Evolutionary conservation across 2,113 vertebrate genomes (phyloP).

Genomic region (Trogon surrucura): DNA sequence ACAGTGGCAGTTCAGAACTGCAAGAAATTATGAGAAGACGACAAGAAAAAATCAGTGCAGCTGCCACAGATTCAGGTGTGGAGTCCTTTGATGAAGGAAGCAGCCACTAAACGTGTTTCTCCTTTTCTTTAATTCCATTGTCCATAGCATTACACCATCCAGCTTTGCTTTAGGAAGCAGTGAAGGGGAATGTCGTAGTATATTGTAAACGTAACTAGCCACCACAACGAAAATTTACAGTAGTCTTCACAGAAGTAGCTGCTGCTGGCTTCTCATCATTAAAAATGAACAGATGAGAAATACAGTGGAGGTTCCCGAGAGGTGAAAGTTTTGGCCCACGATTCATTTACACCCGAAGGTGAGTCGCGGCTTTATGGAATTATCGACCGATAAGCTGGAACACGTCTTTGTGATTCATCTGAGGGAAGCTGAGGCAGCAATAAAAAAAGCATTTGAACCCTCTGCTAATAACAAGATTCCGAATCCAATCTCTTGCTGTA

Average conservation of each 20-base stretch:
- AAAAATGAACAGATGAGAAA: neutral
- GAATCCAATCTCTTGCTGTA: neutral
- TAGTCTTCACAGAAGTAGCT: constrained; percentile 19
- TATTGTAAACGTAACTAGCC: neutral
- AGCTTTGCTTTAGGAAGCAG: constrained; percentile 80
- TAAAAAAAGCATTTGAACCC: constrained; percentile 3
- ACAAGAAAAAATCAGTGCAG: constrained; percentile 91
- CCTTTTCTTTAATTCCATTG: neutral
- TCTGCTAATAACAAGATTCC: neutral
- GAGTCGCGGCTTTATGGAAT: neutral
- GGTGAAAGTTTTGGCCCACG: neutral
- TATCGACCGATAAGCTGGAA: neutral
- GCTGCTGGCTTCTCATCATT: neutral
- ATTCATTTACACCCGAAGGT: neutral
- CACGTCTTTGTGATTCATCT: neutral
- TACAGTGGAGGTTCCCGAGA: neutral
- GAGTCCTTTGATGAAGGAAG: constrained; percentile 95
- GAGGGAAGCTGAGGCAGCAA: constrained; percentile 20
- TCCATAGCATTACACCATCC: constrained; percentile 50
- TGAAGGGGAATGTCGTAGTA: constrained; percentile 72
- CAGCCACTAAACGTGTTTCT: constrained; percentile 79
- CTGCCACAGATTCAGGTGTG: constrained; percentile 92
- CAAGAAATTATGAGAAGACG: constrained; percentile 95
- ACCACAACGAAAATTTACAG: neutral
- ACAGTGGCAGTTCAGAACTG: constrained; percentile 87